phyloP scores from a whole-genome alignment of 2,113 vertebrate species.

The Acrocephalus kingi region DNA sequence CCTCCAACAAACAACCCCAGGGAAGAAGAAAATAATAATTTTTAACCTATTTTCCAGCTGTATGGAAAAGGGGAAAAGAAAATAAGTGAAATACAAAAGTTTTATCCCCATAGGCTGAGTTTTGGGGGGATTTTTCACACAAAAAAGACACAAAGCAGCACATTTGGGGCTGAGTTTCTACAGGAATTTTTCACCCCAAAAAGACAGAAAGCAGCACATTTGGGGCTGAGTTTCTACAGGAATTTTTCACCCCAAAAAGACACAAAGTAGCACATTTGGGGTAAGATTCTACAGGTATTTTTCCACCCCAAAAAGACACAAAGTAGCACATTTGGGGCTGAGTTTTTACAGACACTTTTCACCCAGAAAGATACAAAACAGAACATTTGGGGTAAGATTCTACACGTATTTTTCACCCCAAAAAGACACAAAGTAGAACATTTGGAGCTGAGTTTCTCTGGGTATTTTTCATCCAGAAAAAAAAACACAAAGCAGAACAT shows the following conservation, averaged over 20 bases:
- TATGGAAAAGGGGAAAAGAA: background rate
- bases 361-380: background rate
- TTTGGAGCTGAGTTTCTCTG: no score
- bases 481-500: background rate
- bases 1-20: background rate
- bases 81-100: accelerated
- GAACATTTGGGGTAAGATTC: no score
- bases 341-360: no score
- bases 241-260: background rate
- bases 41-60: background rate
- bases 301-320: background rate
- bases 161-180: no score
- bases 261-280: background rate
- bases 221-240: accelerated
- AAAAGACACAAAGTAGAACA: background rate
- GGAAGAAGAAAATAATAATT: accelerated
- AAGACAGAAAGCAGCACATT: no score
- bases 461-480: no score
- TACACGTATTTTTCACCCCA: no score
- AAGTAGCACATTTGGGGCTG: background rate
- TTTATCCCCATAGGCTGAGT: no score
- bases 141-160: background rate
- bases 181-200: accelerated
- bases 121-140: accelerated
- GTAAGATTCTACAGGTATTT: no score